Evolutionary conservation across 2,888 invertebrate species (phyloP).

Genomic region (Drymonia ruficornis): DNA sequence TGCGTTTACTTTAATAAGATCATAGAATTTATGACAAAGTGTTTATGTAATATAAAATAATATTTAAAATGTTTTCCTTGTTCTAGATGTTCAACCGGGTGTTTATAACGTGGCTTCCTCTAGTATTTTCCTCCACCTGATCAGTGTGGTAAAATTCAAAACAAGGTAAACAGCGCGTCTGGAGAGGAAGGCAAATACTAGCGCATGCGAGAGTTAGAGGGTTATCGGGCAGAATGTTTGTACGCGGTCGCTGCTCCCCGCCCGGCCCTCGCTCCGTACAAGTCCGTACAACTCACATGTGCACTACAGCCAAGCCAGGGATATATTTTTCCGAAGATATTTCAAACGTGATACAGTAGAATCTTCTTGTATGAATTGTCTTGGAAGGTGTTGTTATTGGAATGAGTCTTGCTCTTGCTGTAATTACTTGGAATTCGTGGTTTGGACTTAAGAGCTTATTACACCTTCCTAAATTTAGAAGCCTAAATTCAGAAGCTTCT

Average conservation of each 20-base stretch:
- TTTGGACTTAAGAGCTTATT: too few relatives aligned
- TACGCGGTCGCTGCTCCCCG: constrained; percentile 39
- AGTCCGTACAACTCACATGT: constrained; percentile 22
- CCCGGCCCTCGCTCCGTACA: constrained; percentile 17
- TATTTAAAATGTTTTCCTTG: background rate
- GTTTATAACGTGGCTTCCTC: background rate
- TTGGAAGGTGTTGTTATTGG: too few relatives aligned
- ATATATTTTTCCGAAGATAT: background rate
- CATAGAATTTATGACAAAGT: too few relatives aligned
- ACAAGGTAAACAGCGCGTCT: constrained; percentile 45
- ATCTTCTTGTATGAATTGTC: background rate
- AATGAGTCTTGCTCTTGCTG: too few relatives aligned
- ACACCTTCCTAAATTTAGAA: too few relatives aligned
- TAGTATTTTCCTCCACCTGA: constrained; percentile 6
- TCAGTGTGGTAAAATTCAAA: constrained; percentile 25
- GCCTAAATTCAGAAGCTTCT: too few relatives aligned
- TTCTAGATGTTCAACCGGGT: background rate
- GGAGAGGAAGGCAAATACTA: constrained; percentile 63
- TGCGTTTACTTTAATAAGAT: too few relatives aligned
- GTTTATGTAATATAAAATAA: too few relatives aligned
- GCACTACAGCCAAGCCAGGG: constrained; percentile 14
- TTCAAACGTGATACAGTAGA: background rate
- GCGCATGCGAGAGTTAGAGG: constrained; percentile 50
- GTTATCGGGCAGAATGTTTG: constrained; percentile 52
- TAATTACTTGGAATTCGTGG: too few relatives aligned